Evolutionary conservation across 2,888 invertebrate species (phyloP).

Genomic region (Hypomecis atomaria): DNA sequence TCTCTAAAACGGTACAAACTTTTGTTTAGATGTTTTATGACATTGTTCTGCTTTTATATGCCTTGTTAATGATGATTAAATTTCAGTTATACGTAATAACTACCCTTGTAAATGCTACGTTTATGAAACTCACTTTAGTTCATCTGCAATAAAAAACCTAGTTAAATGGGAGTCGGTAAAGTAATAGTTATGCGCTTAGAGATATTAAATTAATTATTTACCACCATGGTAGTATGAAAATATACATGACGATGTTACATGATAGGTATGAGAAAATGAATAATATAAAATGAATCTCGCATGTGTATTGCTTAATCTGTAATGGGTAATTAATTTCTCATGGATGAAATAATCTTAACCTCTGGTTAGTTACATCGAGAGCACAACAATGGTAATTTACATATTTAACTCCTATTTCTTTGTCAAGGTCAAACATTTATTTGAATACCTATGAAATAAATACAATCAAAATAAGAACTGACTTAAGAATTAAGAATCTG

Average conservation of each 20-base stretch:
- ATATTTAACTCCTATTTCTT: conserved; percentile 25
- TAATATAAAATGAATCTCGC: conserved; percentile 11
- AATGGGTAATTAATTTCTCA: conserved; percentile 35
- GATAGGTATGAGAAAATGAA: conserved; percentile 10
- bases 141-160: conserved; percentile 8
- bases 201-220: background rate
- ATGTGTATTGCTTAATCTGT: conserved; percentile 16
- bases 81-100: conserved; percentile 3
- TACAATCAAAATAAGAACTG: background rate
- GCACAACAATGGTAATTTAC: conserved; percentile 26
- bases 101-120: background rate
- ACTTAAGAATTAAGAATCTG: background rate
- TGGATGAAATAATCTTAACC: conserved; percentile 23
- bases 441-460: conserved; percentile 11
- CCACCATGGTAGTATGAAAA: background rate
- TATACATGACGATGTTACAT: background rate
- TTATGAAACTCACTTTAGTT: background rate
- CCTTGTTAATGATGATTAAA: conserved; percentile 1
- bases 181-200: background rate
- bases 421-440: conserved; percentile 26
- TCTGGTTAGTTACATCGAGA: conserved; percentile 8
- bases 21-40: conserved; percentile 5
- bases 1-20: conserved; percentile 2
- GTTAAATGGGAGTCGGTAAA: background rate
- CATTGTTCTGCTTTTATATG: conserved; percentile 7